Evolutionary conservation across 2,888 invertebrate species (phyloP), one percentile per base, ranked within the genome.

Genomic region (Gastracanthus pulcherrimus): DNA sequence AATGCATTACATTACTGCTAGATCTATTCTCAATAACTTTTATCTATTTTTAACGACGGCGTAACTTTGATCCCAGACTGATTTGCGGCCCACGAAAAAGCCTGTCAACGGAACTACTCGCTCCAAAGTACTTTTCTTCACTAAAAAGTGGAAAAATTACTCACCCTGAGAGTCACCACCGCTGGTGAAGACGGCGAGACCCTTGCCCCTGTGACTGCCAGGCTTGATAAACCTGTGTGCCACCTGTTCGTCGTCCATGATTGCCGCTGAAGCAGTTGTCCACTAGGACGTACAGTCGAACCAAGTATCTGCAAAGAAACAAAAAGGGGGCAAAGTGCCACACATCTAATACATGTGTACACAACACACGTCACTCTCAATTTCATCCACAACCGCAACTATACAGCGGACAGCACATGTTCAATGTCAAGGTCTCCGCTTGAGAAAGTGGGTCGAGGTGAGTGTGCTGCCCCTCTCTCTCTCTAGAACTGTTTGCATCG

Each of bases 91-190:
- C n/a, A n/a, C n/a, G n/a, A n/a, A n/a, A n/a, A n/a, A n/a, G n/a
- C n/a, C n/a, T n/a, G n/a, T n/a, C n/a, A n/a, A n/a, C n/a, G n/a
- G n/a, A n/a, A n/a, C n/a, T n/a, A n/a, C n/a, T n/a, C n/a, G n/a
- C n/a, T n/a, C n/a, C n/a, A n/a, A n/a, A n/a, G n/a, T n/a, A n/a
- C n/a, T n/a, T n/a, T n/a, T n/a, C n/a, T n/a, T n/a, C n/a, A n/a
- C n/a, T n/a, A n/a, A n/a, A n/a, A n/a, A n/a, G n/a, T n/a, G n/a
- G n/a, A 19, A 5, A 3, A 72, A 71, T 9, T 51, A 78, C 78
- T 1, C n/a, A 95, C 96, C 96, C 96, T 95, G 98, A 31, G 98
- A 98, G 93, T 99, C 99, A 76, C 99, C 99, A 86, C 99, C 99
- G 90, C 98, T 98, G 76, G 99, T 99, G 89, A 99, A 97, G 51